A percentile compares a stretch with the other conserved stretches of the same genome.
These are phyloP conservation scores for Propsilocerus akamusi DNA, from an alignment of 1,140 invertebrate genomes.

Conservation along the genomic window DNA sequence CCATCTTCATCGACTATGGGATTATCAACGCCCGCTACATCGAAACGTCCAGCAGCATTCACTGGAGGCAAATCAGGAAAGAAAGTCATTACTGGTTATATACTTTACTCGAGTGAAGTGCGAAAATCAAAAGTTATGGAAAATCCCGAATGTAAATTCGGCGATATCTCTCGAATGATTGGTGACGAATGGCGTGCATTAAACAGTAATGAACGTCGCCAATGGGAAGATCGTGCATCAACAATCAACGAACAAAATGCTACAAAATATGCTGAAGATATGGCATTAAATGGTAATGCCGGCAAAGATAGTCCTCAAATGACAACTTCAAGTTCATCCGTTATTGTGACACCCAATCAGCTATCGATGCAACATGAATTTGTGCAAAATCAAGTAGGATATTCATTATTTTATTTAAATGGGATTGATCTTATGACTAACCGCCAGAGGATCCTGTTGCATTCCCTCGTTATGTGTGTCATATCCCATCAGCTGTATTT, in stretches of 20 bases:
- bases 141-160: conserved; percentile 89
- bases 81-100: conserved; percentile 93
- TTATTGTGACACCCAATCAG: conserved; percentile 19
- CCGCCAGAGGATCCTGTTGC: background rate
- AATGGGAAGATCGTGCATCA: conserved; percentile 81
- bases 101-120: conserved; percentile 94
- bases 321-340: conserved; percentile 18
- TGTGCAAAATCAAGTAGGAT: conserved; percentile 6
- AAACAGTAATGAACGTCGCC: conserved; percentile 67
- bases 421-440: background rate
- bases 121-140: conserved; percentile 56
- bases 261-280: conserved; percentile 30
- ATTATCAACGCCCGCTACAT: conserved; percentile 32
- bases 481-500: background rate
- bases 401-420: background rate
- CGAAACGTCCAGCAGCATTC: conserved; percentile 19
- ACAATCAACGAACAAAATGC: conserved; percentile 71
- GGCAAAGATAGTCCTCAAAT: background rate
- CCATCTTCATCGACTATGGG: conserved; percentile 27
- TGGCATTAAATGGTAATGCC: conserved; percentile 9
- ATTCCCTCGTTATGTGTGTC: background rate
- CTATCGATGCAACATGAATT: conserved; percentile 2
- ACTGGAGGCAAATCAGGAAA: conserved; percentile 35
- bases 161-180: conserved; percentile 93
- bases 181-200: conserved; percentile 94